Evolutionary conservation across 2,888 invertebrate species (phyloP).

Genomic region (Latrodectus elegans): DNA sequence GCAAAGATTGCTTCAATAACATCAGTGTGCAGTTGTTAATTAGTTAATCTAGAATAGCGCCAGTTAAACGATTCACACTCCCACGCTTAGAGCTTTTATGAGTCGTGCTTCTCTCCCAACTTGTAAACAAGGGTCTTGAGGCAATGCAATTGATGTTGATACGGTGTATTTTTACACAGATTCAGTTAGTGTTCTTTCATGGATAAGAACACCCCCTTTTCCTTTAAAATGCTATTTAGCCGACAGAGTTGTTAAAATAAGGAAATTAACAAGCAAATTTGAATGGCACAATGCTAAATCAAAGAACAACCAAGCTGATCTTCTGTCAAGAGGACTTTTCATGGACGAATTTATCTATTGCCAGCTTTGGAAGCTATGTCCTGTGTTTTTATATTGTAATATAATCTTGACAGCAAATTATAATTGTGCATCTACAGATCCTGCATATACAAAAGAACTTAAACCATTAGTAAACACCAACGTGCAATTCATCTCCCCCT

Average conservation of each 20-base stretch:
- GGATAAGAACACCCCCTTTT: not conserved
- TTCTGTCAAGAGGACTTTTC: not conserved
- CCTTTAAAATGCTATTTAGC: not conserved
- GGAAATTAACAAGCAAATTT: not conserved
- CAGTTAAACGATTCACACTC: too few species aligned
- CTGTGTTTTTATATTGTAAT: not conserved
- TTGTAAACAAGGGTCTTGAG: too few species aligned
- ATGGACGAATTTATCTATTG: not conserved
- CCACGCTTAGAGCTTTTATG: too few species aligned
- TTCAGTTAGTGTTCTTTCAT: not conserved
- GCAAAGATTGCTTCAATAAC: too few species aligned
- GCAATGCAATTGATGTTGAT: too few species aligned
- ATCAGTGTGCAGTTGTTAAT: too few species aligned
- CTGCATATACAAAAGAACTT: too few species aligned
- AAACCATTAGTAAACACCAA: too few species aligned
- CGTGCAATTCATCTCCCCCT: too few species aligned
- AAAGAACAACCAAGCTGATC: conserved; percentile 1
- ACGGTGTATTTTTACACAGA: not conserved
- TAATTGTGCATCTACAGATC: too few species aligned
- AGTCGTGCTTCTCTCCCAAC: too few species aligned
- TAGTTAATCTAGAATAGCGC: too few species aligned
- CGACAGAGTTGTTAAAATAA: not conserved
- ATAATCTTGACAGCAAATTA: not conserved
- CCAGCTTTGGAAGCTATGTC: not conserved
- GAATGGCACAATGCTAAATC: not conserved